Base-by-base conservation (phyloP, 2,888 invertebrate genomes). In the Ochropleura leucogaster region DNA sequence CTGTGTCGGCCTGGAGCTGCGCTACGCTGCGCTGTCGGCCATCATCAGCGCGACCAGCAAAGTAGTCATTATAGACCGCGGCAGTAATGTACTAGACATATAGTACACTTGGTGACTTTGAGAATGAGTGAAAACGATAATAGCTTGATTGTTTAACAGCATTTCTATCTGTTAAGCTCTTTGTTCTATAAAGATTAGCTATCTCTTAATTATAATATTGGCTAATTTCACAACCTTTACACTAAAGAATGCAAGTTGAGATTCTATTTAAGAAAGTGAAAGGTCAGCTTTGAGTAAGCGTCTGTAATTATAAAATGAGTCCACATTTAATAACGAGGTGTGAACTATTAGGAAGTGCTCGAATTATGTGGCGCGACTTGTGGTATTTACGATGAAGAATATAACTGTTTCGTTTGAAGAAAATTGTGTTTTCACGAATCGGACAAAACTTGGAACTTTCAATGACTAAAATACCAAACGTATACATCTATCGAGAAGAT, bases 291-390 rank as follows among this genome's bases (percentile, higher is more conserved):
- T 79, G 81, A 79, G 77, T 77, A 85, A 79, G 74, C 83, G 85
- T 66, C 74, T 79, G 82, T 81, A 86, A 74, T 85, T 77, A 68
- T 80, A 72, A 77, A 84, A 85, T 84, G 86, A 86, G 84, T 80
- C 68, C 85, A 83, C 78, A 64, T 75, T 81, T 71, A 72, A 57
- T 70, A 84, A 77, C 69, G 76, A 83, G 70, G 71, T 77, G 77
- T 82, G 82, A 75, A 79, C 67, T 82, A 77, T 77, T 77, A 80
- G 74, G 80, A 77, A 79, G 84, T 72, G 62, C 60, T 44, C 59
- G 67, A 57, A 68, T 70, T 77, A 68, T 80, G 70, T 73, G 55
- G 65, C 71, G 69, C 75, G 46, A 46, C 62, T 64, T 63, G 49
- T 47, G 55, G 55, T 49, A 60, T 64, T 59, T 49, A 59, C 14